Percentiles rank a stretch among this genome's conserved stretches.
Conservation (phyloP, 1,140 invertebrate genomes). For the Lasioglossum baleicum region DNA sequence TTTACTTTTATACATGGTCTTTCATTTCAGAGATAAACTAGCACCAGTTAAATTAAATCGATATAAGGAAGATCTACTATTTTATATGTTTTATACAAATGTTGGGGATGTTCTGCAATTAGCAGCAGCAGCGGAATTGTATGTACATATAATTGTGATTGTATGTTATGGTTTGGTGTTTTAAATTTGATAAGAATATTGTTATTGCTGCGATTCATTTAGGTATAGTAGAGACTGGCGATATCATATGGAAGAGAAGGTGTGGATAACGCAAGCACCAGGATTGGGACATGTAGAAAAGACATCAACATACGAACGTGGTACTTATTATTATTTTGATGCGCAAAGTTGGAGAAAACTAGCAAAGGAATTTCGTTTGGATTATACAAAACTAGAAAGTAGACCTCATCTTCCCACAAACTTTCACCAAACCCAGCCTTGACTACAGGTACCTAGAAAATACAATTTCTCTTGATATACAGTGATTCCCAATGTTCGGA, state of each 20-base stretch:
- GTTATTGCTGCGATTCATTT: constrained; percentile 34
- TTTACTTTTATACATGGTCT: constrained; percentile 26
- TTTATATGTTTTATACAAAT: constrained; percentile 99
- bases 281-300: constrained; percentile 95
- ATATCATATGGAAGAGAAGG: constrained; percentile 99
- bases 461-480: constrained; percentile 8
- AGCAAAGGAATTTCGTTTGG: constrained; percentile 97
- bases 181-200: background rate
- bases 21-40: constrained; percentile 89
- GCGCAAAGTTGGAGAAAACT: constrained; percentile 97
- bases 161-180: background rate
- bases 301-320: constrained; percentile 96
- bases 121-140: constrained; percentile 97
- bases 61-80: constrained; percentile 99
- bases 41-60: constrained; percentile 96
- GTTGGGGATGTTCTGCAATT: constrained; percentile 98
- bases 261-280: constrained; percentile 99
- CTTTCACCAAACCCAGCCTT: constrained; percentile 79
- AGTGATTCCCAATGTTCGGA: too few species aligned
- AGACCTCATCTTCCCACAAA: constrained; percentile 83
- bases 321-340: constrained; percentile 99
- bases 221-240: constrained; percentile 99
- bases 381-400: constrained; percentile 98
- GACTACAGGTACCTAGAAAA: constrained; percentile 74
- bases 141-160: constrained; percentile 79